Conservation (phyloP, 1,140 invertebrate species). For the Bombus vancouverensis region DNA sequence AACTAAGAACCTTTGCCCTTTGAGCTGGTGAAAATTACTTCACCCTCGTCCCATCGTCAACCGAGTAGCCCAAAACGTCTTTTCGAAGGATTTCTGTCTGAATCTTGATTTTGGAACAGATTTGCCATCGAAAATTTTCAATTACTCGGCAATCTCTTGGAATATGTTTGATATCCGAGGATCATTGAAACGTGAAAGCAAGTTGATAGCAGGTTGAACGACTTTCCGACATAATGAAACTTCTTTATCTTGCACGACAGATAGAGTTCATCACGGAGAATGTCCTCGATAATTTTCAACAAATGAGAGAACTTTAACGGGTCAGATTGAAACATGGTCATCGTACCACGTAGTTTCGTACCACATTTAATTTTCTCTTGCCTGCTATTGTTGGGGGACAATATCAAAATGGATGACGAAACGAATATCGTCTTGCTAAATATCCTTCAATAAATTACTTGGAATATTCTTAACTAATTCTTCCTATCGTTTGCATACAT, state of each 20-base stretch:
- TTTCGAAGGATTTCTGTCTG: conserved; percentile 13
- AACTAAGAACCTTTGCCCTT: conserved; percentile 15
- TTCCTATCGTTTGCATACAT: not conserved
- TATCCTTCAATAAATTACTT: not conserved
- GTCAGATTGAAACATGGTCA: too few relatives aligned
- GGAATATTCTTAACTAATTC: not conserved
- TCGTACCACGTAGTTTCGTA: not conserved
- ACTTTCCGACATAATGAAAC: not conserved
- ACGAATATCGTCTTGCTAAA: not conserved
- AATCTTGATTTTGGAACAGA: conserved; percentile 33
- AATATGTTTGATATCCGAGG: not conserved
- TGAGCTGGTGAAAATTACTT: conserved; percentile 34
- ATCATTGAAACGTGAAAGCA: not conserved
- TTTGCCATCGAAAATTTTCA: not conserved
- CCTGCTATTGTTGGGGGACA: not conserved
- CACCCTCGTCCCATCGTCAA: not conserved
- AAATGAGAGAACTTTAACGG: not conserved
- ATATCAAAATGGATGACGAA: not conserved
- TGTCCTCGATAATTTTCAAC: not conserved
- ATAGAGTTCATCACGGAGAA: not conserved
- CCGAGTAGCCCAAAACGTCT: conserved; percentile 24
- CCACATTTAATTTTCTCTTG: not conserved
- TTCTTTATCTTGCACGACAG: not conserved
- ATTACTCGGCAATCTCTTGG: not conserved
- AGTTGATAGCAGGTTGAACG: not conserved